Percentiles rank a stretch among this genome's conserved stretches.
Conservation (phyloP, 2,888 invertebrate species). For the Agelastica alni region DNA sequence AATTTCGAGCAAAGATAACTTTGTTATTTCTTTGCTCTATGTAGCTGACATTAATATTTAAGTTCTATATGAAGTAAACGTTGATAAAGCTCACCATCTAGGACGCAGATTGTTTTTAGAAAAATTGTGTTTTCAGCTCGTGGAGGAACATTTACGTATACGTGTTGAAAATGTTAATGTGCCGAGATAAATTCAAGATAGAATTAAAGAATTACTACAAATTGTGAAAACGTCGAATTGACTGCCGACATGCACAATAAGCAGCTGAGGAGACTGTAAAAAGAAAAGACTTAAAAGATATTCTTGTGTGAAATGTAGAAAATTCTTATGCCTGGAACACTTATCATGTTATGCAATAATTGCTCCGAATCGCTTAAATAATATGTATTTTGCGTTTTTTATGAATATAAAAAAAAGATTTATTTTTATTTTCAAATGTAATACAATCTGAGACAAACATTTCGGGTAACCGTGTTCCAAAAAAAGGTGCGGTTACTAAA, state of each 20-base stretch:
- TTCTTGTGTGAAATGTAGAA: slow-evolving; percentile 1
- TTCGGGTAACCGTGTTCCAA: background rate
- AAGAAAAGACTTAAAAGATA: slow-evolving; percentile 1
- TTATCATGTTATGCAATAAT: background rate
- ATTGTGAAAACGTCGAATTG: too few species aligned
- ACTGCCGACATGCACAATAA: background rate
- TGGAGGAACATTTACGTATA: background rate
- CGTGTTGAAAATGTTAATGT: too few species aligned
- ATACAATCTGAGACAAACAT: too few species aligned
- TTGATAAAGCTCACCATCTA: too few species aligned
- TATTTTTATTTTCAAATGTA: too few species aligned
- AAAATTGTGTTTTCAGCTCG: background rate
- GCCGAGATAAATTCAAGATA: too few species aligned
- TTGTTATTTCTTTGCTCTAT: too few species aligned
- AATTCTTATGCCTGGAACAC: background rate
- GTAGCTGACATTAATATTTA: too few species aligned
- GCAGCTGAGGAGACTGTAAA: background rate
- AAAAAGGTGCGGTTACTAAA: background rate
- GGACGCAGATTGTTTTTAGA: background rate
- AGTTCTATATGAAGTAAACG: too few species aligned
- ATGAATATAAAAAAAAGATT: too few species aligned
- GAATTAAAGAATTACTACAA: too few species aligned
- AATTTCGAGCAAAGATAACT: too few species aligned
- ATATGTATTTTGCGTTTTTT: background rate
- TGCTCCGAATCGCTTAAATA: background rate